Conservation (phyloP, 1,140 invertebrate species). For the Drosophila takahashii region DNA sequence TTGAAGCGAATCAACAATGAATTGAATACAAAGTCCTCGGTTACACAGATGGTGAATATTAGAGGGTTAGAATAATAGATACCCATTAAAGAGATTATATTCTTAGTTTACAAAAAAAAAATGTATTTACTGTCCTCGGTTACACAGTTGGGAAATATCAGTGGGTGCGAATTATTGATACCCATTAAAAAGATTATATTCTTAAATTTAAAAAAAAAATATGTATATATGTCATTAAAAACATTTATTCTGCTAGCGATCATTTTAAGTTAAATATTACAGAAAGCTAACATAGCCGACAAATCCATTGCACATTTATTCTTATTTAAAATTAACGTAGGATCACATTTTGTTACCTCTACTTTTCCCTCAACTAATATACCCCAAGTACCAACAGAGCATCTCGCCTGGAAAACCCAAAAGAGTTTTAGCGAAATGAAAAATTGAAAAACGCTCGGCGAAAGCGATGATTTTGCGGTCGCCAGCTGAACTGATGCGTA, state of each 20-base stretch:
- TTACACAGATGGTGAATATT: not conserved
- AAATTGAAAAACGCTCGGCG: constrained; percentile 60
- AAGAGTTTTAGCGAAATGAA: constrained; percentile 72
- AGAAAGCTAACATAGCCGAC: too few relatives aligned
- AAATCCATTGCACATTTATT: too few relatives aligned
- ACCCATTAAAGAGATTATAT: not conserved
- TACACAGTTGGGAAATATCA: not conserved
- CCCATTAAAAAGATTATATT: not conserved
- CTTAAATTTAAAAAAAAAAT: too few relatives aligned
- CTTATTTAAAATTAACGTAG: too few relatives aligned
- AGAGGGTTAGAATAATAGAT: not conserved
- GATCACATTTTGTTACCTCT: not conserved
- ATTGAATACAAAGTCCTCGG: constrained; percentile 44
- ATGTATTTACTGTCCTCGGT: too few relatives aligned
- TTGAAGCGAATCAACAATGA: constrained; percentile 54
- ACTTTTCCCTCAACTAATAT: constrained; percentile 6
- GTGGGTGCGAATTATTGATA: not conserved
- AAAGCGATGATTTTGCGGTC: constrained; percentile 67
- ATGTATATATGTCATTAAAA: too few relatives aligned
- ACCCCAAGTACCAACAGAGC: constrained; percentile 7
- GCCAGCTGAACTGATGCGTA: constrained; percentile 48
- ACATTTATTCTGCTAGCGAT: too few relatives aligned
- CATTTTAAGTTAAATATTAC: too few relatives aligned
- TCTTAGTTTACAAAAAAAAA: too few relatives aligned
- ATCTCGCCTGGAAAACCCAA: constrained; percentile 27